Evolutionary conservation across 1,140 invertebrate genomes (phyloP).

Genomic region (Chelonus insularis): DNA sequence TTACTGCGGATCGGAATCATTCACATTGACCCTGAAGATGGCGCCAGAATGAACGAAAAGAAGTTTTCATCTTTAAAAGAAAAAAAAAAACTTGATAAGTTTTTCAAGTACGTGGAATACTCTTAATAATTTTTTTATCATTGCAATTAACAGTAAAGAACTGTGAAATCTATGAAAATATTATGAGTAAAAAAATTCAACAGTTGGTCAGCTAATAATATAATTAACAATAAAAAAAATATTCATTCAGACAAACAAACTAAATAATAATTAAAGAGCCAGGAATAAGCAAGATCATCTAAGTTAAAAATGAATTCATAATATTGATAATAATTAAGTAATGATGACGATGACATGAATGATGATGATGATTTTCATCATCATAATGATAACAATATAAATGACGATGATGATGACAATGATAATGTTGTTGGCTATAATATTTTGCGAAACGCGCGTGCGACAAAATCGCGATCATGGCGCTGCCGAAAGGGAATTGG

Average conservation of each 20-base stretch:
- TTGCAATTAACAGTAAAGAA: too few relatives aligned
- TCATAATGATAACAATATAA: background rate
- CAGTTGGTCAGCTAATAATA: too few relatives aligned
- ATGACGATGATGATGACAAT: background rate
- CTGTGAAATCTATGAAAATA: too few relatives aligned
- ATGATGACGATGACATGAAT: background rate
- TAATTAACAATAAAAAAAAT: background rate
- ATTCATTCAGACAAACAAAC: background rate
- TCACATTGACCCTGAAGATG: constrained; percentile 21
- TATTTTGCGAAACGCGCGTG: background rate
- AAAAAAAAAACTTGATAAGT: constrained; percentile 6
- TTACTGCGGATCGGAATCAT: constrained; percentile 3
- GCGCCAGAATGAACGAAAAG: background rate
- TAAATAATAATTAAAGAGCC: too few relatives aligned
- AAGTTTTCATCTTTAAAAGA: constrained; percentile 7
- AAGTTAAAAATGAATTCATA: background rate
- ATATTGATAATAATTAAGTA: background rate
- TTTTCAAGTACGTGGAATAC: background rate
- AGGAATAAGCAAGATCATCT: too few relatives aligned
- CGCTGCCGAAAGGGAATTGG: constrained; percentile 10
- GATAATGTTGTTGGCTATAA: background rate
- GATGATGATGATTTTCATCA: background rate
- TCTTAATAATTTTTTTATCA: background rate
- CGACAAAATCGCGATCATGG: constrained; percentile 12
- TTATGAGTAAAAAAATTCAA: too few relatives aligned